Conservation (phyloP, 1,140 invertebrate species). For the Drusus annulatus region DNA sequence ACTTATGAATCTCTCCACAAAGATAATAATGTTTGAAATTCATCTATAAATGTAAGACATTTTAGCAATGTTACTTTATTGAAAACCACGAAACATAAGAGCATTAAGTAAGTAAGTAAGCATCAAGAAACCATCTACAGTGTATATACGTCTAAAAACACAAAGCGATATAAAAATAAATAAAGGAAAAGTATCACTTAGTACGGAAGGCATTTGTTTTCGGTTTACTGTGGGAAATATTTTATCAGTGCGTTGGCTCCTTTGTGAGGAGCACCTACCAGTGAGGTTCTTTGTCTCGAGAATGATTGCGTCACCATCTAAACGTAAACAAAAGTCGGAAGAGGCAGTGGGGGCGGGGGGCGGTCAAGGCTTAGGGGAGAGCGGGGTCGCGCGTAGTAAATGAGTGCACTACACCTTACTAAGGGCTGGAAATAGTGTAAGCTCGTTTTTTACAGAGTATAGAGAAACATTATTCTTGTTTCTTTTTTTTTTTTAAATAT, state of each 20-base stretch:
- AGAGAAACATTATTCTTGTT: too few species aligned
- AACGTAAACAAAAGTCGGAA: slow-evolving; percentile 36
- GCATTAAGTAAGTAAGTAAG: too few species aligned
- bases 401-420: background rate
- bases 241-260: slow-evolving; percentile 16
- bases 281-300: slow-evolving; percentile 13
- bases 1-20: too few species aligned
- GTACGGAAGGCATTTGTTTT: background rate
- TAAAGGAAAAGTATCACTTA: background rate
- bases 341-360: background rate
- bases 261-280: background rate
- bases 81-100: too few species aligned
- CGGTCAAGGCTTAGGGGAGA: background rate
- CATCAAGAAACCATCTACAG: too few species aligned
- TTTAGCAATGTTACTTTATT: too few species aligned
- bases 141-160: background rate
- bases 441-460: too few species aligned
- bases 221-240: background rate
- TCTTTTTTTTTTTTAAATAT: too few species aligned
- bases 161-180: background rate
- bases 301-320: slow-evolving; percentile 35
- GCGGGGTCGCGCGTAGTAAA: background rate
- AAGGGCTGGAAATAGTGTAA: too few species aligned
- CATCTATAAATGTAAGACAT: too few species aligned
- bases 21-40: too few species aligned